phyloP scores from a whole-genome alignment of 2,113 vertebrate genomes.

The Hypanus sabinus region DNA sequence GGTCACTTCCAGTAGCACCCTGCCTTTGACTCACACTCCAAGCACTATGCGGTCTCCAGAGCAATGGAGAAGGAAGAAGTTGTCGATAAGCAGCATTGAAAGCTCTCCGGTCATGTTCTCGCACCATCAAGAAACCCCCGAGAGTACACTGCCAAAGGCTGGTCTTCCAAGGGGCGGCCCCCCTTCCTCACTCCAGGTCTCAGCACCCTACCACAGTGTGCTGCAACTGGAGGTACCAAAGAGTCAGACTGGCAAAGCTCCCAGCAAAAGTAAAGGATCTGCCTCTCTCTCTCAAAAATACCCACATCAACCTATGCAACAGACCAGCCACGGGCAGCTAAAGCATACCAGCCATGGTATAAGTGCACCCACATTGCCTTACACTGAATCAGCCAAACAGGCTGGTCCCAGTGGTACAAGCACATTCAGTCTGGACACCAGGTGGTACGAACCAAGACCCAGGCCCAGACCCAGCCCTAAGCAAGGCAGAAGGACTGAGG shows the following conservation, averaged over 20 bases:
- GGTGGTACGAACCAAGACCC: conserved; percentile 91
- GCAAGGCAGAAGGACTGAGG: conserved; percentile 81
- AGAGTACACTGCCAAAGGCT: conserved; percentile 64
- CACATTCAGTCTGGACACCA: conserved; percentile 90
- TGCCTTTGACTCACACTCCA: conserved; percentile 88
- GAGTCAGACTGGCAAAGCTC: conserved; percentile 79
- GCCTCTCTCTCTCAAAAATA: conserved; percentile 59
- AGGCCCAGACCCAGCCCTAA: conserved; percentile 87
- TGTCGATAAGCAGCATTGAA: conserved; percentile 82
- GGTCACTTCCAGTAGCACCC: conserved; percentile 81
- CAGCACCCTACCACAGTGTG: conserved; percentile 81
- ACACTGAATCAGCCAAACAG: conserved; percentile 82
- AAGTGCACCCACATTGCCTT: conserved; percentile 99
- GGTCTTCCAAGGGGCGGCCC: conserved; percentile 68
- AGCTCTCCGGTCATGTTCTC: conserved; percentile 80
- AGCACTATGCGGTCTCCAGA: conserved; percentile 85
- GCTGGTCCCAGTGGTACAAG: conserved; percentile 76
- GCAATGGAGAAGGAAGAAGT: conserved; percentile 83
- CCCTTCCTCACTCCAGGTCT: conserved; percentile 78
- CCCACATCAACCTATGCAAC: conserved; percentile 57
- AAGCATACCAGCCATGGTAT: conserved; percentile 98
- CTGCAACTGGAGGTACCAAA: conserved; percentile 88
- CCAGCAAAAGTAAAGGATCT: conserved; percentile 67
- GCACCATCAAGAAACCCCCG: conserved; percentile 74
- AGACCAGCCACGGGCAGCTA: conserved; percentile 91